phyloP scores from a whole-genome alignment of 2,888 invertebrate species.

The Sthenelais limicola region DNA sequence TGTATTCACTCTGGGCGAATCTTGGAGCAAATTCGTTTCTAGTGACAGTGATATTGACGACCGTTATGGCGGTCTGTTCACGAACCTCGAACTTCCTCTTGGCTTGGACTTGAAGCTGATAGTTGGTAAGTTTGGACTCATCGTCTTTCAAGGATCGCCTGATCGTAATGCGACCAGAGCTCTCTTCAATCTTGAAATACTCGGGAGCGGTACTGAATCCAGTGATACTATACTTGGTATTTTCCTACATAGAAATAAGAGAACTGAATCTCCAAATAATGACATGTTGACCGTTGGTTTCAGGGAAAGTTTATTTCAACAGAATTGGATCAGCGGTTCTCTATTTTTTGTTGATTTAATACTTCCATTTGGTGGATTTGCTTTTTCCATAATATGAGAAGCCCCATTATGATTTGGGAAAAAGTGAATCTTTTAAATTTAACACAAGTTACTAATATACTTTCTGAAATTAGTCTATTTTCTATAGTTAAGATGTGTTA shows the following conservation, averaged over 20 bases:
- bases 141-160: constrained; percentile 57
- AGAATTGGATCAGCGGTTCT: too few relatives aligned
- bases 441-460: too few relatives aligned
- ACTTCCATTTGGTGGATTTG: too few relatives aligned
- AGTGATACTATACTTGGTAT: constrained; percentile 50
- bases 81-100: constrained; percentile 56
- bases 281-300: too few relatives aligned
- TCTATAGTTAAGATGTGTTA: too few relatives aligned
- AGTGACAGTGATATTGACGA: constrained; percentile 60
- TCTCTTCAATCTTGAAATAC: constrained; percentile 56
- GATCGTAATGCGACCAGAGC: constrained; percentile 55
- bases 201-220: constrained; percentile 59
- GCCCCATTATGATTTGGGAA: too few relatives aligned
- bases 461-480: too few relatives aligned
- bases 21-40: constrained; percentile 61
- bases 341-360: too few relatives aligned
- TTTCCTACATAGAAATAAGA: constrained; percentile 41
- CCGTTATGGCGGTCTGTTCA: constrained; percentile 58
- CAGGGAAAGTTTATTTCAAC: too few relatives aligned
- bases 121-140: constrained; percentile 47
- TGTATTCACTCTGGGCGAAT: constrained; percentile 56
- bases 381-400: too few relatives aligned
- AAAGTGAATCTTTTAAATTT: too few relatives aligned
- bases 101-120: constrained; percentile 50
- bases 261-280: too few relatives aligned